A percentile compares a stretch with the other conserved stretches of the same genome.
These are phyloP conservation scores for Odocoileus virginianus DNA, from an alignment of 2,113 vertebrate species.

Conservation along the genomic window DNA sequence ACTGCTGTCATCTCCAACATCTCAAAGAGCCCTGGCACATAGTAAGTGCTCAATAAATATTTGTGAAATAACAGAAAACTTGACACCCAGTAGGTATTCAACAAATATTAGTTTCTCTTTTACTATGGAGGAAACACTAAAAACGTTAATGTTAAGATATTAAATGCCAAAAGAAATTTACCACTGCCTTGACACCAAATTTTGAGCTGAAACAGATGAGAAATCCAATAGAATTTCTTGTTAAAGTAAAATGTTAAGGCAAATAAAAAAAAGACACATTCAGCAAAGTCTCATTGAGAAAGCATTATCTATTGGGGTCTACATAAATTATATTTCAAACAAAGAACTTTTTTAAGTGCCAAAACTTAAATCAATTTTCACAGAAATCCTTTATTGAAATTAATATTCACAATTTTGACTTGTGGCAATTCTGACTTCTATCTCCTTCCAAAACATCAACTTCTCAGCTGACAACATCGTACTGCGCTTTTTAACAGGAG, in stretches of 20 bases:
- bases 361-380: neutral
- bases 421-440: neutral
- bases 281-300: neutral
- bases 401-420: neutral
- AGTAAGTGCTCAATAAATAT: conserved; percentile 31
- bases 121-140: conserved; percentile 51
- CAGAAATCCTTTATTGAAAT: neutral
- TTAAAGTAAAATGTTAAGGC: conserved; percentile 6
- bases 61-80: conserved; percentile 16
- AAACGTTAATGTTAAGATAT: conserved; percentile 49
- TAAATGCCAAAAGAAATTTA: neutral
- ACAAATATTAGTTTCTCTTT: neutral
- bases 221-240: conserved; percentile 13
- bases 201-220: neutral
- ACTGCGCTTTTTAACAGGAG: neutral
- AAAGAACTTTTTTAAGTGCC: neutral
- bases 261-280: conserved; percentile 27
- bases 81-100: neutral
- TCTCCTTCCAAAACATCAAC: neutral
- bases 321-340: neutral
- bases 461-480: neutral
- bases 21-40: neutral
- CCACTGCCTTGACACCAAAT: neutral
- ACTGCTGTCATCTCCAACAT: neutral
- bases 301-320: neutral